Percentiles rank a stretch among this genome's conserved stretches.
Conservation (phyloP, 2,797 vertebrate species). For the Notolabrus celidotus region DNA sequence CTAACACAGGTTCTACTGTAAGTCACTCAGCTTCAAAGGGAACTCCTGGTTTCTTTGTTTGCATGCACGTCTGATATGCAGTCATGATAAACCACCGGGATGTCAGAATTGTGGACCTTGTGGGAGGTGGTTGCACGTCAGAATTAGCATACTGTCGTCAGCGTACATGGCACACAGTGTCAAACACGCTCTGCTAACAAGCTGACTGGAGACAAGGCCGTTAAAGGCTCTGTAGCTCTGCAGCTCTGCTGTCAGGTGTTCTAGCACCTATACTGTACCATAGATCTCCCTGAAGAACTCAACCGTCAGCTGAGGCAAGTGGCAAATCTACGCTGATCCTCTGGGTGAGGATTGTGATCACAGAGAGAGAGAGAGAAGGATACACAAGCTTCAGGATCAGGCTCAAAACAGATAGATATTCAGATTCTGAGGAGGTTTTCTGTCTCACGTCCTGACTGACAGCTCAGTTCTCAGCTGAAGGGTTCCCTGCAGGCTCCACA, state of each 20-base stretch:
- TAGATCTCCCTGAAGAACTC: conserved; percentile 49
- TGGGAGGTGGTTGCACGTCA: conserved; percentile 42
- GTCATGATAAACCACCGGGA: conserved; percentile 53
- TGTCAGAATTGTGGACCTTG: conserved; percentile 6
- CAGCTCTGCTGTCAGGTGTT: conserved; percentile 32
- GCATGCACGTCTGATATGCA: conserved; percentile 45
- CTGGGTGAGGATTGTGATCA: conserved; percentile 45
- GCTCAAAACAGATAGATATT: not conserved
- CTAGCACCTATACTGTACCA: conserved; percentile 15
- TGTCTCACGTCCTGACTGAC: not conserved
- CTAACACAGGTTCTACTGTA: conserved; percentile 7
- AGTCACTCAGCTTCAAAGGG: conserved; percentile 43
- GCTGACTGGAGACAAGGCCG: conserved; percentile 57
- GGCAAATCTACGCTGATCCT: conserved; percentile 38
- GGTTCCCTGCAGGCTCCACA: too few species aligned
- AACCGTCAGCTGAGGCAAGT: conserved; percentile 47
- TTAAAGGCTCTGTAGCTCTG: conserved; percentile 27
- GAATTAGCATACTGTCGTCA: conserved; percentile 62
- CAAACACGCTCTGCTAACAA: conserved; percentile 59
- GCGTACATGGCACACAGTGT: conserved; percentile 31
- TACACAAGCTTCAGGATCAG: conserved; percentile 4
- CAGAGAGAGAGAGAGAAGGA: conserved; percentile 22
- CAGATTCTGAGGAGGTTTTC: conserved; percentile 2
- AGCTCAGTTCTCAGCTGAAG: too few species aligned
- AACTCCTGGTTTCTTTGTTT: not conserved